phyloP scores from a whole-genome alignment of 23 tunicate species.

The Diplosoma virens region DNA sequence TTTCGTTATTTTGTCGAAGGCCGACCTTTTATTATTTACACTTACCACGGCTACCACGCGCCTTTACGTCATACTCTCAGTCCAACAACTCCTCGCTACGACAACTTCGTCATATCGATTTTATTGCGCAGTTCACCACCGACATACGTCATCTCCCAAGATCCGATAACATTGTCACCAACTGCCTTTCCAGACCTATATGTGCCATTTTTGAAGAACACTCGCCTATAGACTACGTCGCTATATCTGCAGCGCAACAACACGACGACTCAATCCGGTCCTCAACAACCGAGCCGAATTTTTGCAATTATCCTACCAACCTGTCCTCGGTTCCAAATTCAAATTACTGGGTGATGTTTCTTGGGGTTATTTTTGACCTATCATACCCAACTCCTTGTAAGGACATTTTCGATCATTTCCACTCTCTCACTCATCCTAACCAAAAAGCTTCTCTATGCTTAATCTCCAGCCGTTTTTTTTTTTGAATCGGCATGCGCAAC shows the following conservation, averaged over 20 bases:
- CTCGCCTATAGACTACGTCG: neutral
- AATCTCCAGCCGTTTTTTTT: constrained; percentile 6
- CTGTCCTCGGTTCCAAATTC: neutral
- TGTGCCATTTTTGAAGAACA: neutral
- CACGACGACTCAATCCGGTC: neutral
- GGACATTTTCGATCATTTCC: neutral
- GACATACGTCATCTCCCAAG: neutral
- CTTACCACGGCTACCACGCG: neutral
- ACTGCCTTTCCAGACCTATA: neutral
- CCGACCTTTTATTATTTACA: neutral
- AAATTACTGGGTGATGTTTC: constrained; percentile 9
- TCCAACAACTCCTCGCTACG: neutral
- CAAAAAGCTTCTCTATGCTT: constrained; percentile 1
- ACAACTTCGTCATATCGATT: neutral
- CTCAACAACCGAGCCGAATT: neutral
- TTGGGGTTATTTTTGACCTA: neutral
- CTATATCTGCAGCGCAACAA: neutral
- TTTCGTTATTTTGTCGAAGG: constrained; percentile 24
- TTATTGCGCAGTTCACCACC: neutral
- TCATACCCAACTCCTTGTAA: constrained; percentile 3
- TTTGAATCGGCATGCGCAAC: constrained; percentile 1
- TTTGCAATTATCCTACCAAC: neutral
- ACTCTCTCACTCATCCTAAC: constrained; percentile 27
- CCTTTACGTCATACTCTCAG: neutral
- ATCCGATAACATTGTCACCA: neutral